Percentiles rank a stretch among this genome's conserved stretches.
These are phyloP conservation scores for Aphaenogaster rudis DNA, from an alignment of 1,140 invertebrate species.

Conservation along the genomic window DNA sequence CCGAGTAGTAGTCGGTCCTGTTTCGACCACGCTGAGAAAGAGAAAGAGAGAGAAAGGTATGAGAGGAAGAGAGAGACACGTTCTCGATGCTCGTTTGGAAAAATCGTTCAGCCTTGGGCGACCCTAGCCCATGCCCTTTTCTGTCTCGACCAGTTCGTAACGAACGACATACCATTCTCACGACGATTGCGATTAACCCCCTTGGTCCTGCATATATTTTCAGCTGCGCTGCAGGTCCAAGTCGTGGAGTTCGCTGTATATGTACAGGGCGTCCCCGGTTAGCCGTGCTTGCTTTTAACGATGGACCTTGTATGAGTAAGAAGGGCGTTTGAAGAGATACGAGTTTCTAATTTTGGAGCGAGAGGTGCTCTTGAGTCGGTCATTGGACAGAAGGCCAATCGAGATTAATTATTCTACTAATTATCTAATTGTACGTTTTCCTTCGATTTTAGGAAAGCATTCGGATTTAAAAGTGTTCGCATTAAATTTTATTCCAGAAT, in stretches of 20 bases:
- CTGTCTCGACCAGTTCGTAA: slow-evolving; percentile 73
- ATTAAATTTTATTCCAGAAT: neutral
- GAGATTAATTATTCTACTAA: slow-evolving; percentile 4
- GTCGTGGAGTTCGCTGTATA: slow-evolving; percentile 1
- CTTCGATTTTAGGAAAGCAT: neutral
- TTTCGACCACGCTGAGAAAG: slow-evolving; percentile 35
- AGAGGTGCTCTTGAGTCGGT: neutral
- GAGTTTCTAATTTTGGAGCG: slow-evolving; percentile 32
- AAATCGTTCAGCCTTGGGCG: slow-evolving; percentile 72
- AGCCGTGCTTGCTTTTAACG: slow-evolving; percentile 25
- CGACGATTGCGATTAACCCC: slow-evolving; percentile 71
- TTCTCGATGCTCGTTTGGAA: slow-evolving; percentile 66
- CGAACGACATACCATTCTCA: slow-evolving; percentile 75
- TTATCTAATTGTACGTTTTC: neutral
- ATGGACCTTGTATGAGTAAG: slow-evolving; percentile 15
- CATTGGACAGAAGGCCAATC: neutral
- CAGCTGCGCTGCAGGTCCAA: slow-evolving; percentile 19
- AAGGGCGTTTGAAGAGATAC: slow-evolving; percentile 15
- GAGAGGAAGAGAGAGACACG: slow-evolving; percentile 2
- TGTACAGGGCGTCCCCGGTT: slow-evolving; percentile 3
- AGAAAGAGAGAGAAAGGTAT: neutral
- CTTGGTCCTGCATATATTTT: slow-evolving; percentile 60
- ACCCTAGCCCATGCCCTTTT: slow-evolving; percentile 73
- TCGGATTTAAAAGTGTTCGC: neutral
- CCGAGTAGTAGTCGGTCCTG: slow-evolving; percentile 48